A percentile compares a stretch with the other conserved stretches of the same genome.
Evolutionary conservation across 2,797 vertebrate genomes (phyloP).

Genomic region (Sebastolobus alascanus): DNA sequence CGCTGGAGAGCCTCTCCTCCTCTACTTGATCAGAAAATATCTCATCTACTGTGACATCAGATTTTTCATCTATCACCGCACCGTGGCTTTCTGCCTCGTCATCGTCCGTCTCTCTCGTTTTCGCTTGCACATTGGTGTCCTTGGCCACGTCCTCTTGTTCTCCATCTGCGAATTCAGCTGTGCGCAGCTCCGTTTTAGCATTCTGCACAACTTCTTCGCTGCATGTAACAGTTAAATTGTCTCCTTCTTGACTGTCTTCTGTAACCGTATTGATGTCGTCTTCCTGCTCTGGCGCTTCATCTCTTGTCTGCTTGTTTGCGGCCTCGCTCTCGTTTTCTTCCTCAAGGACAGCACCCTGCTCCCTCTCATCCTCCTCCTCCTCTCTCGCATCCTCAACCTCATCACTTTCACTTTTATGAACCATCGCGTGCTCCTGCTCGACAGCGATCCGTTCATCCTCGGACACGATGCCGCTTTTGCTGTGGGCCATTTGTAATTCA

Average conservation of each 20-base stretch:
- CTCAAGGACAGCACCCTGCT: not conserved
- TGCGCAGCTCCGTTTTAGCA: not conserved
- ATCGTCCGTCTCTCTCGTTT: not conserved
- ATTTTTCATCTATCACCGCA: not conserved
- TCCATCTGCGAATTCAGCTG: constrained; percentile 4
- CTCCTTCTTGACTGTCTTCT: constrained; percentile 22
- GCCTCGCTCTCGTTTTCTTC: not conserved
- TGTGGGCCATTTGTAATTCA: not conserved
- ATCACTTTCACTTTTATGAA: not conserved
- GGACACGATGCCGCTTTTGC: not conserved
- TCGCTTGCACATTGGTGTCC: constrained; percentile 17
- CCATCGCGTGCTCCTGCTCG: not conserved
- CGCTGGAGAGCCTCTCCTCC: not conserved
- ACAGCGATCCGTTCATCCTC: constrained; percentile 3
- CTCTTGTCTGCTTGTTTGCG: not conserved
- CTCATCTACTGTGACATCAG: not conserved
- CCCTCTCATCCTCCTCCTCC: not conserved
- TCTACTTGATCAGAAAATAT: not conserved
- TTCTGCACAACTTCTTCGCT: not conserved
- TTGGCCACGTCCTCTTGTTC: constrained; percentile 17
- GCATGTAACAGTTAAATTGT: not conserved
- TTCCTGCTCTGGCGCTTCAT: constrained; percentile 13
- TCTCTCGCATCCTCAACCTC: not conserved
- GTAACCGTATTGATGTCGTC: not conserved
- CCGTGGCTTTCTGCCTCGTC: not conserved